Evolutionary conservation across 2,797 vertebrate species (phyloP).

Genomic region (Momotus momota): DNA sequence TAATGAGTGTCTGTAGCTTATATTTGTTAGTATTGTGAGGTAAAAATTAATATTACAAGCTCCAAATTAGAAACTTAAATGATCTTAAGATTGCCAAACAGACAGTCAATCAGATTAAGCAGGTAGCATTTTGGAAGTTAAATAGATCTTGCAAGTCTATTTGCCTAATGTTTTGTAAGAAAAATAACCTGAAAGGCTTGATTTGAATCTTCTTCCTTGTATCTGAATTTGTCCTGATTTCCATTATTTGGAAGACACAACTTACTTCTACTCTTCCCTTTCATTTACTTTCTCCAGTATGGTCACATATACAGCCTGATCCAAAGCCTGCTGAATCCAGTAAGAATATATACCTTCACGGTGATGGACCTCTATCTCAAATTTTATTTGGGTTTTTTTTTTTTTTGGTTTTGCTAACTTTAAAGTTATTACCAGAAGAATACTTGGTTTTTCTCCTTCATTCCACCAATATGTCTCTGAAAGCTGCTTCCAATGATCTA

Average conservation of each 20-base stretch:
- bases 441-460: background rate
- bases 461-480: background rate
- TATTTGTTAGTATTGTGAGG: background rate
- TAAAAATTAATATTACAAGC: background rate
- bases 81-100: background rate
- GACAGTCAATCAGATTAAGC: background rate
- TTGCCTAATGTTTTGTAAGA: background rate
- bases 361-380: too few relatives aligned
- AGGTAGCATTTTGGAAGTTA: background rate
- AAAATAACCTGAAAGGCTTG: background rate
- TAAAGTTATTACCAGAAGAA: background rate
- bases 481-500: background rate
- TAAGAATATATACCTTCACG: background rate
- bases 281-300: background rate
- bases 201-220: background rate
- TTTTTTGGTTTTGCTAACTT: background rate
- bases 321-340: background rate
- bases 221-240: background rate
- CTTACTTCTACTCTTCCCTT: background rate
- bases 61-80: background rate
- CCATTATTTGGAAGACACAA: background rate
- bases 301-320: background rate
- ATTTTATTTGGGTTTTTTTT: background rate
- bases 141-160: background rate
- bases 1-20: background rate